Evolutionary conservation across 2,888 invertebrate genomes (phyloP), one percentile per base, ranked within the genome.

Genomic region (Acanthosepion pharaonis): DNA sequence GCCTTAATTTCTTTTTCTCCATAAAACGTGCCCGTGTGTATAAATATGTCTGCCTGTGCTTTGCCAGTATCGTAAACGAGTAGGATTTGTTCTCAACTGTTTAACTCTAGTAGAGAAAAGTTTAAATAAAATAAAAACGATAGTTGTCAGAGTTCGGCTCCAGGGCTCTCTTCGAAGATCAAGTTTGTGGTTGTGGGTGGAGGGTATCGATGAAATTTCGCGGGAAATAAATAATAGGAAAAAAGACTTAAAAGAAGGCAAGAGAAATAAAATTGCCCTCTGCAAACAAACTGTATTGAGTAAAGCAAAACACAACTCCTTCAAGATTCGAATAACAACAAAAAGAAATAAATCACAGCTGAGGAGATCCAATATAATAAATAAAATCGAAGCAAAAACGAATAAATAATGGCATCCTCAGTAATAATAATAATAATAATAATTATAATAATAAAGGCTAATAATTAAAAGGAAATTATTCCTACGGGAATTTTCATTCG

Each of bases 251-350:
- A n/a, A 23, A 78, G n/a, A 33, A 78, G 78, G 78, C 33, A 78
- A 78, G n/a, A 78, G 78, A 33, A 78, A 78, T n/a, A 78, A 78
- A 64, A 78, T 23, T 78, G 78, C 78, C 78, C 78, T 78, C 78
- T 78, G 78, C n/a, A 78, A n/a, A 78, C 78, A 78, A 78, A 78
- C 78, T 78, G n/a, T 78, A 78, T 78, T 78, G 78, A 78, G 78
- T 9, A n/a, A 78, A n/a, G n/a, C 11, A 78, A 78, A 59, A 59
- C 59, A 78, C 28, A 78, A n/a, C n/a, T n/a, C n/a, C 78, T 15
- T 78, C 15, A 78, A 78, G n/a, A 78, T n/a, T 78, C 9, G 15
- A 78, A 78, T 78, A 33, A 33, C 78, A 78, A 78, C 15, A 59
- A n/a, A 18, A n/a, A 78, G 5, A 8, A 78, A 5, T 9, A 78